Percentiles rank a stretch among this genome's conserved stretches.
Evolutionary conservation across 2,113 vertebrate genomes (phyloP).

Genomic region (Hydrolagus affinis): DNA sequence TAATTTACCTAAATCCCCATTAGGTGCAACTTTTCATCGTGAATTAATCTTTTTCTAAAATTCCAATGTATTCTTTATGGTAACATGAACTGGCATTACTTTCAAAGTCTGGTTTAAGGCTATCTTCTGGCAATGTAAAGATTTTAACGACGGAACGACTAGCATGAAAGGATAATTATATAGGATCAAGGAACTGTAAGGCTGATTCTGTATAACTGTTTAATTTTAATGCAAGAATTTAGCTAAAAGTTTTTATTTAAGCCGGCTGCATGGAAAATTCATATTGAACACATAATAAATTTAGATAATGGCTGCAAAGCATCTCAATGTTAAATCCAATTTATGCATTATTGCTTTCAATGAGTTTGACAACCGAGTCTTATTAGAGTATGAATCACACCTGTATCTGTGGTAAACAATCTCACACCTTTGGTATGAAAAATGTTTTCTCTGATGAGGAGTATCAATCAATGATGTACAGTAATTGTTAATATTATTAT

Average conservation of each 20-base stretch:
- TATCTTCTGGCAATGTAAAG: not conserved
- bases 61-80: not conserved
- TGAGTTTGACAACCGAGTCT: not conserved
- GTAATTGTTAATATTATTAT: not conserved
- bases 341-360: not conserved
- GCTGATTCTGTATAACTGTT: not conserved
- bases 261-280: not conserved
- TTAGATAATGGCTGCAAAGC: too few relatives aligned
- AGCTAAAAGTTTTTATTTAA: not conserved
- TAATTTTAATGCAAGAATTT: not conserved
- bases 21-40: not conserved
- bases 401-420: not conserved
- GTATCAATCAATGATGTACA: not conserved
- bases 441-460: not conserved
- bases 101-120: not conserved
- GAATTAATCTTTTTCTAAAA: not conserved
- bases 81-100: constrained; percentile 11
- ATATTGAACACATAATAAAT: not conserved
- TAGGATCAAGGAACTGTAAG: not conserved
- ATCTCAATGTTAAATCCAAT: not conserved
- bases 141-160: constrained; percentile 3
- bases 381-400: not conserved
- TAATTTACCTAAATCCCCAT: not conserved
- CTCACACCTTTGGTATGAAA: not conserved
- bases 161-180: not conserved